Evolutionary conservation across 2,797 vertebrate species (phyloP).

Genomic region (Anguilla megastoma): DNA sequence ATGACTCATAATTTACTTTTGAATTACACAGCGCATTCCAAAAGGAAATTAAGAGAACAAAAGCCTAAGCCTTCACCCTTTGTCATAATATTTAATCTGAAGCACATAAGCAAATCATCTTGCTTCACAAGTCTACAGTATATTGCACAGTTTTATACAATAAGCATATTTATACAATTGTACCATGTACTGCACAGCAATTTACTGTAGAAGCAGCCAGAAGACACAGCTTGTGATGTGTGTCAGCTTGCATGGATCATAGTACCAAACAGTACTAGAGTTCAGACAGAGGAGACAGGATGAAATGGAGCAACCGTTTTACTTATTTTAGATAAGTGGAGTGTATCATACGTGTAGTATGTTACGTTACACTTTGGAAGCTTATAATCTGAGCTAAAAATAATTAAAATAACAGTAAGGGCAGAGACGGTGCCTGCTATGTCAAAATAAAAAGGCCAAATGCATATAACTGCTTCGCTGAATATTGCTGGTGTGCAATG

Average conservation of each 20-base stretch:
- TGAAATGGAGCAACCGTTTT: neutral
- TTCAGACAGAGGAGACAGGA: neutral
- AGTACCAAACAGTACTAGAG: neutral
- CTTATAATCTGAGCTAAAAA: neutral
- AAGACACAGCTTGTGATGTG: neutral
- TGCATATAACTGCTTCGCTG: neutral
- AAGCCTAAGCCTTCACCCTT: neutral
- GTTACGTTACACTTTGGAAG: neutral
- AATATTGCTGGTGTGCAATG: neutral
- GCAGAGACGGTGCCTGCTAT: neutral
- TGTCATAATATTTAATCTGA: constrained; percentile 23
- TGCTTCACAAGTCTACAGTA: neutral
- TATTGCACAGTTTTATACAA: neutral
- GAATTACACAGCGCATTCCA: neutral
- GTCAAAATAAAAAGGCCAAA: neutral
- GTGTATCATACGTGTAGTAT: neutral
- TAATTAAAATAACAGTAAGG: neutral
- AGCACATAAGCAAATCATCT: constrained; percentile 23
- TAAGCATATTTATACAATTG: neutral
- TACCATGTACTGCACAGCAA: neutral
- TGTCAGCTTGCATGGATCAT: neutral
- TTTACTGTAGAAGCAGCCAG: too few relatives aligned
- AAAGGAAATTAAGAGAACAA: neutral
- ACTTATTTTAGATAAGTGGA: neutral
- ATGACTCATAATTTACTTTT: neutral